phyloP scores from a whole-genome alignment of 2,888 invertebrate species.

The Latrodectus elegans region DNA sequence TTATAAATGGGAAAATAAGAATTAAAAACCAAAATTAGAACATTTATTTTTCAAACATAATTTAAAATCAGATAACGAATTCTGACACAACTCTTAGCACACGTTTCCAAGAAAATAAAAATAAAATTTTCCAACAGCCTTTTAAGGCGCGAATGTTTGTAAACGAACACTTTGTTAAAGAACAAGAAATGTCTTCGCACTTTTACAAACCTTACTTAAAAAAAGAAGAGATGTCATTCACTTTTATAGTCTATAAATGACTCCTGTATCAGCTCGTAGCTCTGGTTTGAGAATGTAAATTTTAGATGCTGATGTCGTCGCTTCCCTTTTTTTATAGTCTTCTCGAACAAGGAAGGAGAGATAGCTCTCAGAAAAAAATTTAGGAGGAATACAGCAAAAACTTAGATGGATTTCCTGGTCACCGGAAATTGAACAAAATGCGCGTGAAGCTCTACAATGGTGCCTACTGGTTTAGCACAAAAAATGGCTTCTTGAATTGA shows the following conservation, averaged over 20 bases:
- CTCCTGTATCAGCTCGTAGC: not conserved
- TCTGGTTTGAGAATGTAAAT: not conserved
- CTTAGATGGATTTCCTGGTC: not conserved
- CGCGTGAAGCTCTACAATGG: constrained; percentile 34
- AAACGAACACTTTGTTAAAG: not conserved
- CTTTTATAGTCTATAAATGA: not conserved
- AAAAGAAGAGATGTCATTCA: not conserved
- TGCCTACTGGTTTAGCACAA: not conserved
- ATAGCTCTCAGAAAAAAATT: not conserved
- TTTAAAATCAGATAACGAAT: too few species aligned
- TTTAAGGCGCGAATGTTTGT: not conserved
- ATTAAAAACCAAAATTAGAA: too few species aligned
- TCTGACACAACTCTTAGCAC: too few species aligned
- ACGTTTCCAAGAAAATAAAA: not conserved
- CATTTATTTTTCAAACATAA: too few species aligned
- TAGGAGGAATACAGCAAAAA: not conserved
- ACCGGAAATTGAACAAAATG: constrained; percentile 44
- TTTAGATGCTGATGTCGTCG: not conserved
- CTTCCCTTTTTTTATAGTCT: not conserved
- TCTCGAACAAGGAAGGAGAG: not conserved
- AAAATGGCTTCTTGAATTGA: constrained; percentile 46
- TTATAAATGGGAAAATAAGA: too few species aligned
- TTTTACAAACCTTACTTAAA: not conserved
- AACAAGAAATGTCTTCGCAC: not conserved
- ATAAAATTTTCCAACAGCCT: not conserved